phyloP scores from a whole-genome alignment of 1,140 invertebrate species.

The Bombus soroeensis region DNA sequence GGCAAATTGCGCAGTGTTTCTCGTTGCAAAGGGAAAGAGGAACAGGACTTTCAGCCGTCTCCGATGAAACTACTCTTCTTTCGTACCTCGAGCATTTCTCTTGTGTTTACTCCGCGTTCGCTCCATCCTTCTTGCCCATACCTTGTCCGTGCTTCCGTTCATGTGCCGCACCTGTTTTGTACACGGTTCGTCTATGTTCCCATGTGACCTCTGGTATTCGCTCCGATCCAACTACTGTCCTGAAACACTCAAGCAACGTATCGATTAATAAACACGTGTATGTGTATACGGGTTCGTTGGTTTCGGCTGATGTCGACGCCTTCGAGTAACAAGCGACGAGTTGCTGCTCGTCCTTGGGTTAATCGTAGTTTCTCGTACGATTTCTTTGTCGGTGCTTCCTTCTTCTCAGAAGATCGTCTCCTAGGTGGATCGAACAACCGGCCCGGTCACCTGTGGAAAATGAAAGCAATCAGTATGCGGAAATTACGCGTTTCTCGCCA shows the following conservation, averaged over 20 bases:
- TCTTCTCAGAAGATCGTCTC: background rate
- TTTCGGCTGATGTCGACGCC: background rate
- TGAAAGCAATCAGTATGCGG: conserved; percentile 57
- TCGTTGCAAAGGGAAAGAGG: no score
- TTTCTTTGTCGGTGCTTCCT: background rate
- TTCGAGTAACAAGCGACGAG: background rate
- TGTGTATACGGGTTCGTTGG: no score
- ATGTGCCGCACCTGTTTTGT: background rate
- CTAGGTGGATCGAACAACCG: background rate
- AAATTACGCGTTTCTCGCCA: background rate
- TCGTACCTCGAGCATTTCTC: background rate
- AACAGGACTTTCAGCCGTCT: background rate
- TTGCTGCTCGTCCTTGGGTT: background rate
- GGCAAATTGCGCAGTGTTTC: background rate
- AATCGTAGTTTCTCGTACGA: background rate
- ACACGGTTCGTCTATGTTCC: background rate
- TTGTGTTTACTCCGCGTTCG: background rate
- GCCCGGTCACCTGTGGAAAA: conserved; percentile 64
- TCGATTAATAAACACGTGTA: conserved; percentile 6
- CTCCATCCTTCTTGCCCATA: background rate
- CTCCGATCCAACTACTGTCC: background rate
- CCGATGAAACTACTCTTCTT: background rate
- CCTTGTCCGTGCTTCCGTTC: background rate
- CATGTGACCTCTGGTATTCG: background rate
- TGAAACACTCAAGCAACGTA: conserved; percentile 27